A percentile compares a stretch with the other conserved stretches of the same genome.
phyloP scores from a whole-genome alignment of 1,140 invertebrate species.

The Hyphantria cunea region DNA sequence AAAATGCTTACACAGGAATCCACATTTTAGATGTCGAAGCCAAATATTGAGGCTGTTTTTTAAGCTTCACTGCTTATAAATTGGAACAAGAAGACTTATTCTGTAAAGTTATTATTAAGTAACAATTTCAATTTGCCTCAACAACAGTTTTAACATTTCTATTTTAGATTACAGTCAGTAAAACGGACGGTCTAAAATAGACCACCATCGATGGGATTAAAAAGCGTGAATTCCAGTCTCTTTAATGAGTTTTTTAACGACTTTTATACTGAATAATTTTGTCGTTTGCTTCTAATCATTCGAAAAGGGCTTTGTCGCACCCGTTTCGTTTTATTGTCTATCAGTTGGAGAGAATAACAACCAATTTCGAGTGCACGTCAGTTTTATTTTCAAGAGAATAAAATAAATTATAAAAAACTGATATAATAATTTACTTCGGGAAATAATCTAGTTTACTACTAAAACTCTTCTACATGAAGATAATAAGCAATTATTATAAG shows the following conservation, averaged over 20 bases:
- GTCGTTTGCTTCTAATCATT: constrained; percentile 40
- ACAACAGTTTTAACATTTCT: constrained; percentile 16
- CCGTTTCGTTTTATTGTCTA: constrained; percentile 38
- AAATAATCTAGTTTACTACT: too few species aligned
- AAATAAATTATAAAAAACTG: too few species aligned
- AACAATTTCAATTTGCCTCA: too few species aligned
- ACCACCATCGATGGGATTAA: constrained; percentile 36
- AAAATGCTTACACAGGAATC: background rate
- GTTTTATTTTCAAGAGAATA: too few species aligned
- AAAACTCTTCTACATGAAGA: too few species aligned
- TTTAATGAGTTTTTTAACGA: constrained; percentile 51
- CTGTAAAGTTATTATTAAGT: too few species aligned
- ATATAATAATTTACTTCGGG: too few species aligned
- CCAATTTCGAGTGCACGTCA: constrained; percentile 22
- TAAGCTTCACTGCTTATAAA: background rate
- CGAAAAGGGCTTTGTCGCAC: constrained; percentile 40
- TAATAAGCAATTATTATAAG: too few species aligned
- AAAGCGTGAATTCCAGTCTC: constrained; percentile 45
- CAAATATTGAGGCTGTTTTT: background rate
- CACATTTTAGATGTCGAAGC: too few species aligned
- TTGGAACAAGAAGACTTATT: too few species aligned
- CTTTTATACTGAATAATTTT: constrained; percentile 44
- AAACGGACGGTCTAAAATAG: constrained; percentile 31
- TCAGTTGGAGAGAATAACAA: constrained; percentile 6
- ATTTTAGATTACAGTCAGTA: constrained; percentile 15